A percentile compares a stretch with the other conserved stretches of the same genome.
Conservation (phyloP, 2,888 invertebrate species). For the Rhabditophanes sp. region DNA sequence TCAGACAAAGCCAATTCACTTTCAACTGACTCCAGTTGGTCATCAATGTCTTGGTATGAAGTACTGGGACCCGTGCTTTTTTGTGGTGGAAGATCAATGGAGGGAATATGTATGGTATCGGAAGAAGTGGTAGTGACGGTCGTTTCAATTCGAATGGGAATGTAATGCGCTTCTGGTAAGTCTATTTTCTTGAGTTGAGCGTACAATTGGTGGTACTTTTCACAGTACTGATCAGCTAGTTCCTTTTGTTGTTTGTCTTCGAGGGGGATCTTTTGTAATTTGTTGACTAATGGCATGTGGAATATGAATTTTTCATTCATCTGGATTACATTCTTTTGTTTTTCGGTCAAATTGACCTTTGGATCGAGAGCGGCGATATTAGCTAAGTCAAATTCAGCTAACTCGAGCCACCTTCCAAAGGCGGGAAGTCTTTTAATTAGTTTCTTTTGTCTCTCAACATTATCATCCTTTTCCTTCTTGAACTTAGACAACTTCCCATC, state of each 20-base stretch:
- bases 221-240: constrained; percentile 8
- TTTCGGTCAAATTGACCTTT: constrained; percentile 5
- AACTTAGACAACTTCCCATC: constrained; percentile 3
- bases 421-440: constrained; percentile 22
- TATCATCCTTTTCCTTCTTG: constrained; percentile 2
- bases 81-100: too few relatives aligned
- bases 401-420: constrained; percentile 29
- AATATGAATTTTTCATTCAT: constrained; percentile 8
- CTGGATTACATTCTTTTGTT: constrained; percentile 6
- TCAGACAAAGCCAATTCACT: constrained; percentile 15
- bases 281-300: constrained; percentile 10
- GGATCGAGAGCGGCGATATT: constrained; percentile 1
- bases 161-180: constrained; percentile 12
- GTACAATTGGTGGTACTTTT: constrained; percentile 13
- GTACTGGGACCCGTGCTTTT: too few relatives aligned
- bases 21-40: constrained; percentile 15
- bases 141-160: constrained; percentile 15
- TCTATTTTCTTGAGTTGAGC: constrained; percentile 11
- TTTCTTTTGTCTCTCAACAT: constrained; percentile 19
- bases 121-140: constrained; percentile 7
- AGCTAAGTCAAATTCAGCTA: constrained; percentile 11
- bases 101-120: too few relatives aligned
- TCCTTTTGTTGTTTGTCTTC: constrained; percentile 11
- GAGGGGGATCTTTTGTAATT: constrained; percentile 13
- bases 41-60: constrained; percentile 2